Evolutionary conservation across 2,797 vertebrate genomes (phyloP).

Genomic region (Eulemur coronatus): DNA sequence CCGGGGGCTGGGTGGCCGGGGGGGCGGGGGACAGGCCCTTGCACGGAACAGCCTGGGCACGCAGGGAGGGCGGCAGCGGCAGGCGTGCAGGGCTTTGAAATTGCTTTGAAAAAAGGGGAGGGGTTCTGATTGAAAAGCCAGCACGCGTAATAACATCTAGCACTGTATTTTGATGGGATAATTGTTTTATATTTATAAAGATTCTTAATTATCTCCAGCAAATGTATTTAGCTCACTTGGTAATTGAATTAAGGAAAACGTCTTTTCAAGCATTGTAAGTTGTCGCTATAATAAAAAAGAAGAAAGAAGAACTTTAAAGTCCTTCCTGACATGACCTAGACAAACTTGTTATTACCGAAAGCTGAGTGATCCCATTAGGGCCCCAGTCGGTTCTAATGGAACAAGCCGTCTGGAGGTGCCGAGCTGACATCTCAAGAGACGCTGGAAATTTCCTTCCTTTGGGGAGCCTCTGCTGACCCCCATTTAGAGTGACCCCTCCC

Average conservation of each 20-base stretch:
- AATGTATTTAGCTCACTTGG: constrained; percentile 65
- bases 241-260: constrained; percentile 72
- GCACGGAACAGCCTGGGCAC: accelerated
- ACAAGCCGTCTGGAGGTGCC: accelerated
- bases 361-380: neutral
- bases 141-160: neutral
- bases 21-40: accelerated
- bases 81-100: accelerated
- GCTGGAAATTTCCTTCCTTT: neutral
- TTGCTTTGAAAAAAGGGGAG: neutral
- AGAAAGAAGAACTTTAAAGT: neutral
- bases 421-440: accelerated
- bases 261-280: constrained; percentile 41
- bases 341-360: neutral
- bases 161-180: constrained; percentile 67
- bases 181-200: constrained; percentile 74
- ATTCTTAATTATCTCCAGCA: constrained; percentile 73
- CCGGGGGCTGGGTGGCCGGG: accelerated
- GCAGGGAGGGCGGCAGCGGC: accelerated
- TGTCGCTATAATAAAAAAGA: neutral
- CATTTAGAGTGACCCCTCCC: neutral
- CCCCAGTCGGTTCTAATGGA: neutral
- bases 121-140: neutral
- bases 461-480: neutral
- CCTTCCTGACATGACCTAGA: neutral